phyloP scores from a whole-genome alignment of 2,797 vertebrate species.

The Ateles fusciceps region DNA sequence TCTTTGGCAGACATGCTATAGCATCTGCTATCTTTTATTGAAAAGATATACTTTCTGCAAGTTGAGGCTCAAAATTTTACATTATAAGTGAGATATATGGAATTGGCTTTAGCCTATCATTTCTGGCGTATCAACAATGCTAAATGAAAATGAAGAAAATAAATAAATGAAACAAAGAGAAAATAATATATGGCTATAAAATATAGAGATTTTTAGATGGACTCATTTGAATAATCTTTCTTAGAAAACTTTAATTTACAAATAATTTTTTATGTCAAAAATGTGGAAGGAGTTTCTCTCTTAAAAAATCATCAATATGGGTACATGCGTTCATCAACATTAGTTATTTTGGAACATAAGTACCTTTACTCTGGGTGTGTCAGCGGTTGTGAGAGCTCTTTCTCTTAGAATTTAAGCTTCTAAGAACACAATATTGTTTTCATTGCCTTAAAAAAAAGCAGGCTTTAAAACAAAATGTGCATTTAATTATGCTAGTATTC shows the following conservation, averaged over 20 bases:
- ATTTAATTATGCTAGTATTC: slow-evolving; percentile 28
- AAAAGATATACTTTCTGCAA: slow-evolving; percentile 56
- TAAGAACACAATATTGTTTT: not conserved
- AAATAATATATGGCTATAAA: not conserved
- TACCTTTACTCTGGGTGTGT: not conserved
- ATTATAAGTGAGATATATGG: not conserved
- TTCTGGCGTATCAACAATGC: slow-evolving; percentile 5
- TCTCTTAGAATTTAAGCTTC: slow-evolving; percentile 4
- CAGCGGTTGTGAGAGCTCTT: not conserved
- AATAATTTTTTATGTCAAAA: not conserved
- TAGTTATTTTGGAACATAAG: not conserved
- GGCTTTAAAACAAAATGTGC: slow-evolving; percentile 21
- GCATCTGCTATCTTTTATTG: slow-evolving; percentile 69
- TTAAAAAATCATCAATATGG: not conserved
- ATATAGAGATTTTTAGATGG: not conserved
- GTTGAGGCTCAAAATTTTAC: slow-evolving; percentile 45
- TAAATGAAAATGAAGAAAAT: slow-evolving; percentile 29
- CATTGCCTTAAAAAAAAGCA: not conserved
- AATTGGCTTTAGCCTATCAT: not conserved
- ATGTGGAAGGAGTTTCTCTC: not conserved
- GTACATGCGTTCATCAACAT: not conserved
- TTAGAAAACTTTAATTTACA: slow-evolving; percentile 33
- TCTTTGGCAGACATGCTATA: slow-evolving; percentile 70
- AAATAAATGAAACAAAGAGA: not conserved
- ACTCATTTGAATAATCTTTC: not conserved